Evolutionary conservation across 2,888 invertebrate species (phyloP).

Genomic region (Drosophila mayaguana): DNA sequence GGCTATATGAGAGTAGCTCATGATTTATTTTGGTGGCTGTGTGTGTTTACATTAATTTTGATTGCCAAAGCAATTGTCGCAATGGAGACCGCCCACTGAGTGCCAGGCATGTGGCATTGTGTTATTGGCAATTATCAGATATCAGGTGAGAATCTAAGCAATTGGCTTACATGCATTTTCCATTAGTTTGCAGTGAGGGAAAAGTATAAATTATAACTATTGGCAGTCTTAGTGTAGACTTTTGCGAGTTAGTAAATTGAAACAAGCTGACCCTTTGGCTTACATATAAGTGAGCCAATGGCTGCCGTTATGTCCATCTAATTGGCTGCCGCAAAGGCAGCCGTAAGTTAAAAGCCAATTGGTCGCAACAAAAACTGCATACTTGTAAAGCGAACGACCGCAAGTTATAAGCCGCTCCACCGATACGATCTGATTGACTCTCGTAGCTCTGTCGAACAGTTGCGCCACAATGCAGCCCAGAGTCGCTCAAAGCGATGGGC

Average conservation of each 20-base stretch:
- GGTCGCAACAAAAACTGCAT: neutral
- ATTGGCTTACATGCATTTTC: constrained; percentile 53
- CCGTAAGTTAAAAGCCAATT: constrained; percentile 9
- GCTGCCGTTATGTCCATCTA: constrained; percentile 1
- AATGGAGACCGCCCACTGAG: constrained; percentile 19
- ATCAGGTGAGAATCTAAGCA: constrained; percentile 43
- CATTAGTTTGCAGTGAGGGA: constrained; percentile 26
- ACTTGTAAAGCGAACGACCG: neutral
- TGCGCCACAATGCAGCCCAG: neutral
- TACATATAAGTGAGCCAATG: neutral
- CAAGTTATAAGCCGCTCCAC: constrained; percentile 9
- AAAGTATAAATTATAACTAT: neutral
- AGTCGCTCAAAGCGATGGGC: neutral
- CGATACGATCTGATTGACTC: constrained; percentile 37
- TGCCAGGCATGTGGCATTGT: constrained; percentile 22
- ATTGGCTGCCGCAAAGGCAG: constrained; percentile 9
- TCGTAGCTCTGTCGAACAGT: constrained; percentile 31
- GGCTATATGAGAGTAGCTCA: constrained; percentile 36
- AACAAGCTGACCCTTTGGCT: neutral
- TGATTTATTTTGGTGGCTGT: constrained; percentile 44
- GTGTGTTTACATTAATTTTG: constrained; percentile 24
- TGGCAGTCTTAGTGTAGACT: neutral
- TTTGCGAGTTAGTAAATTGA: neutral
- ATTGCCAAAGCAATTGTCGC: constrained; percentile 30
- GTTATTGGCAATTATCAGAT: constrained; percentile 36